Evolutionary conservation across 2,888 invertebrate genomes (phyloP), one percentile per base, ranked within the genome.

Genomic region (Eudiplozoon nipponicum): DNA sequence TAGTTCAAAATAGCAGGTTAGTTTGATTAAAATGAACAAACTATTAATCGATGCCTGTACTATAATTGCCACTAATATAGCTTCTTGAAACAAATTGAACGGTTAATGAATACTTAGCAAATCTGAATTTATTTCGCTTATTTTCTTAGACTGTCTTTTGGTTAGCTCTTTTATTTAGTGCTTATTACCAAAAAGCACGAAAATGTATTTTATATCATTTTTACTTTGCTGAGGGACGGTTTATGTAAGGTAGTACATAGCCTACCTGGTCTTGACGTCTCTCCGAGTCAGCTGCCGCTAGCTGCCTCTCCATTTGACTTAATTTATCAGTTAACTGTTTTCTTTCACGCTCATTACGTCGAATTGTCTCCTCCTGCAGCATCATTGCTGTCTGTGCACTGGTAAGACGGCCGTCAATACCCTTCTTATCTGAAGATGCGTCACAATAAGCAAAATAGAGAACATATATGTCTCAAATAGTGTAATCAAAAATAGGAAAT

Each of bases 361-460:
- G 52, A 47, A 61, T 56, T 19, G 58, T 55, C 48, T 62, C 61
- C 47, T 61, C 61, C 46, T 61, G 59, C 33, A 70, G 46, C 75
- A 61, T 51, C 33, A 59, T 51, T 19, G 55, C 56, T 1, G 58
- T 55, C 49, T 59, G 58, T 22, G 59, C 56, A 28, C 52, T 52
- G 36, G 56, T 51, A 29, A 61, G 51, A 29, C 57, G 55, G 4
- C 54, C 52, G 48, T 60, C 59, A 36, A 57, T 52, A 43, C 56
- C 57, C 45, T 55, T 52, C 46, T 60, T 60, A 46, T 56, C 59
- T 59, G 49, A 11, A 28, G 17, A 43, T n/a, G 4, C 20, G 11
- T 9, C 7, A 31, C 28, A 36, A 28, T 11, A 11, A 29, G 9
- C 15, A 29, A 29, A 29, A 36, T 11, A 29, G 11, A 28, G 28